A percentile compares a stretch with the other conserved stretches of the same genome.
Conservation (phyloP, 2,113 vertebrate genomes). For the Chiloscyllium plagiosum region DNA sequence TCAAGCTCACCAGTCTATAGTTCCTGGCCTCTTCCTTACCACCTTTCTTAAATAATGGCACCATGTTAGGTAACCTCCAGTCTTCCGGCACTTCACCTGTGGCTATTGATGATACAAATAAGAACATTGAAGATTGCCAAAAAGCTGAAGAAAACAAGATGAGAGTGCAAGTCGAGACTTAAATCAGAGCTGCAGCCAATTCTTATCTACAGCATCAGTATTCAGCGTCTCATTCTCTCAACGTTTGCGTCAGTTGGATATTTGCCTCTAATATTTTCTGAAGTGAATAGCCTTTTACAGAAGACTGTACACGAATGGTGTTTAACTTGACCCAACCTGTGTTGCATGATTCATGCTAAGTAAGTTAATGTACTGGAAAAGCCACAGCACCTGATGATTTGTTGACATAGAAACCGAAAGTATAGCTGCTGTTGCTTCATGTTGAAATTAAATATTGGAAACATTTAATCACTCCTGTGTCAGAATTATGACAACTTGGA, state of each 20-base stretch:
- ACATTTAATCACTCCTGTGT: neutral
- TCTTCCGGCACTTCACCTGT: too few species aligned
- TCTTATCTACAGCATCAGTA: neutral
- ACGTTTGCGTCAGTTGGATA: neutral
- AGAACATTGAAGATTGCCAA: neutral
- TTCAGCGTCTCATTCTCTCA: neutral
- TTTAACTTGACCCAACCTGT: neutral
- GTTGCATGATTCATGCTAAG: neutral
- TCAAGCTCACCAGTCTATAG: too few species aligned
- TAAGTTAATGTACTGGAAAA: neutral
- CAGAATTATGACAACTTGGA: neutral
- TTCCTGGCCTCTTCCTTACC: too few species aligned
- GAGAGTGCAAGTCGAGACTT: neutral
- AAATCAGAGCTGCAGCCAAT: neutral
- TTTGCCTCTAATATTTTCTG: neutral
- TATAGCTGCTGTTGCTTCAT: neutral
- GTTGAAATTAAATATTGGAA: neutral
- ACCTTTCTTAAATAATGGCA: too few species aligned
- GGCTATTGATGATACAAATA: neutral
- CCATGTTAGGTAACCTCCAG: too few species aligned
- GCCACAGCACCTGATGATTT: neutral
- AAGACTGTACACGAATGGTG: too few species aligned
- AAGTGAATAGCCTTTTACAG: neutral
- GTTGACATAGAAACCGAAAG: neutral
- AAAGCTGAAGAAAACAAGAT: neutral